A percentile compares a stretch with the other conserved stretches of the same genome.
Conservation (phyloP, 1,140 invertebrate species). For the Melitaea cinxia region DNA sequence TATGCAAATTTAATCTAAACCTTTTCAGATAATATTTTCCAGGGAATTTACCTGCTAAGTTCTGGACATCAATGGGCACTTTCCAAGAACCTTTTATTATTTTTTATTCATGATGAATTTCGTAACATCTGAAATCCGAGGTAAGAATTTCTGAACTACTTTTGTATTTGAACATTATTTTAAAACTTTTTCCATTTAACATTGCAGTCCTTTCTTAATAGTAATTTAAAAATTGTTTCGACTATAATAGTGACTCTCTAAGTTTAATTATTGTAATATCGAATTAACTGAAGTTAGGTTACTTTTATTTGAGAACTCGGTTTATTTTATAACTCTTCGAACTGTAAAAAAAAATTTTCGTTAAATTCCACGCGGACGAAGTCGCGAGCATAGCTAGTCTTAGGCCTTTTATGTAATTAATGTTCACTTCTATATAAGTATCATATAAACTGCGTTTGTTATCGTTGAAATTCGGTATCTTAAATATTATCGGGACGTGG, state of each 20-base stretch:
- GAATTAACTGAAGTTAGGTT: too few relatives aligned
- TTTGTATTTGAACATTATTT: constrained; percentile 1
- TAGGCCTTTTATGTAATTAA: too few relatives aligned
- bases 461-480: too few relatives aligned
- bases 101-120: constrained; percentile 9
- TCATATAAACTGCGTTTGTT: too few relatives aligned
- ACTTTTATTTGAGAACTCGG: too few relatives aligned
- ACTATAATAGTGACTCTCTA: background rate
- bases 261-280: too few relatives aligned
- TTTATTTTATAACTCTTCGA: too few relatives aligned
- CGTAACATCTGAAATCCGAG: background rate
- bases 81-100: constrained; percentile 8
- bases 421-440: too few relatives aligned
- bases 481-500: background rate
- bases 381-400: too few relatives aligned
- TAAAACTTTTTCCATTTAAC: background rate
- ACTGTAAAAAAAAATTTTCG: too few relatives aligned
- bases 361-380: too few relatives aligned
- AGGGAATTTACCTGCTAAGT: constrained; percentile 11
- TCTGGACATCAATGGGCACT: constrained; percentile 8
- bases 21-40: constrained; percentile 11
- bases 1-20: constrained; percentile 12
- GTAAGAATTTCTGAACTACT: background rate
- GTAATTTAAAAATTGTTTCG: background rate
- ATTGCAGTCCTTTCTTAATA: background rate